A percentile compares a stretch with the other conserved stretches of the same genome.
These are phyloP conservation scores for Cataglyphis cursor DNA, from an alignment of 2,888 invertebrate genomes.

Conservation along the genomic window DNA sequence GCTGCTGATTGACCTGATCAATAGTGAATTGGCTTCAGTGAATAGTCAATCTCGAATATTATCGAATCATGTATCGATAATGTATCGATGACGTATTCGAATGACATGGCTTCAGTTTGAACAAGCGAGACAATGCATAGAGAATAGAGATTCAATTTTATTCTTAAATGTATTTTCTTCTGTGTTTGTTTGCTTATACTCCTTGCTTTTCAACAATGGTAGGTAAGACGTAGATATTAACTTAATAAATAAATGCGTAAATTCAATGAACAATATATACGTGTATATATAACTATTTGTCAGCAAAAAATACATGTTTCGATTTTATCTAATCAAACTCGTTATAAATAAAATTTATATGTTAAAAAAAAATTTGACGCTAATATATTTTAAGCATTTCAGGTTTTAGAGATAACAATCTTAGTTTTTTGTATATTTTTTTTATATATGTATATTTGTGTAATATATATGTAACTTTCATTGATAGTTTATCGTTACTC, in stretches of 20 bases:
- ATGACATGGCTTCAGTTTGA: neutral
- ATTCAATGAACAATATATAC: neutral
- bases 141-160: neutral
- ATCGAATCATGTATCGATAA: conserved; percentile 12
- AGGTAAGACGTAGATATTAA: neutral
- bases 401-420: neutral
- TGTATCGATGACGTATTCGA: neutral
- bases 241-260: neutral
- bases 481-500: neutral
- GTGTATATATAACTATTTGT: neutral
- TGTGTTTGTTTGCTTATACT: neutral
- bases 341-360: neutral
- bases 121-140: neutral
- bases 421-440: neutral
- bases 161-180: neutral
- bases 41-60: neutral
- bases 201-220: neutral
- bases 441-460: neutral
- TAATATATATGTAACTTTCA: neutral
- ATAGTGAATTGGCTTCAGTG: neutral
- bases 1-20: neutral
- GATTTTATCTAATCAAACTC: too few relatives aligned
- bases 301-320: neutral
- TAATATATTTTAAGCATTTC: neutral
- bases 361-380: neutral